Conservation (phyloP, 1,140 invertebrate species). For the Homalodisca vitripennis region DNA sequence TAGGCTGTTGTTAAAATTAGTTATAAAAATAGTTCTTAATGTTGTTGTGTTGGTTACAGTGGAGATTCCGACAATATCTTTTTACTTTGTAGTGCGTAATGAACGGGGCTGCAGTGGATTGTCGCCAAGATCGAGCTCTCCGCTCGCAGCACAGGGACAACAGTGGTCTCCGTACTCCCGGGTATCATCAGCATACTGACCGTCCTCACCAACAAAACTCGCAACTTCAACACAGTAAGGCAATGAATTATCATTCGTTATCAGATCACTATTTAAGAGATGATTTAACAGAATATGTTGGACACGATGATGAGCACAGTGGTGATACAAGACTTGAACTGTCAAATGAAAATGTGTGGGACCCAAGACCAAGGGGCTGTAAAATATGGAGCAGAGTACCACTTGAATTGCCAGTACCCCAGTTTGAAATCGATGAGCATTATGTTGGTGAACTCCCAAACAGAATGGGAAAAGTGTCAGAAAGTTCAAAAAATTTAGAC, state of each 20-base stretch:
- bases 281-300: not conserved
- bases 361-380: not conserved
- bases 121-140: conserved; percentile 1
- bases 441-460: not conserved
- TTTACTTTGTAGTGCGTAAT: conserved; percentile 22
- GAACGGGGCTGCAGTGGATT: conserved; percentile 7
- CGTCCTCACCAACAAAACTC: not conserved
- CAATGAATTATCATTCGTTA: conserved; percentile 12
- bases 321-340: not conserved
- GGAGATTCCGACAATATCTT: conserved; percentile 12
- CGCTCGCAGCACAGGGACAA: not conserved
- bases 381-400: not conserved
- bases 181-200: not conserved
- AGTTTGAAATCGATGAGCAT: conserved; percentile 7
- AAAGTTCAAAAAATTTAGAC: conserved; percentile 1
- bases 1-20: not conserved
- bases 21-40: no score
- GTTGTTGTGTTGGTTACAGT: not conserved
- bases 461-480: not conserved
- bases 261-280: not conserved
- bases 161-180: conserved; percentile 10
- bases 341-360: not conserved
- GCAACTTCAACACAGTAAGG: conserved; percentile 5
- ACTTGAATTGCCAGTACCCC: not conserved
- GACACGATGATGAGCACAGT: not conserved